These are phyloP conservation scores for Hydra vulgaris DNA, from an alignment of 30 jellyfish, hydroid and myxozoan genomes.

Conservation along the genomic window DNA sequence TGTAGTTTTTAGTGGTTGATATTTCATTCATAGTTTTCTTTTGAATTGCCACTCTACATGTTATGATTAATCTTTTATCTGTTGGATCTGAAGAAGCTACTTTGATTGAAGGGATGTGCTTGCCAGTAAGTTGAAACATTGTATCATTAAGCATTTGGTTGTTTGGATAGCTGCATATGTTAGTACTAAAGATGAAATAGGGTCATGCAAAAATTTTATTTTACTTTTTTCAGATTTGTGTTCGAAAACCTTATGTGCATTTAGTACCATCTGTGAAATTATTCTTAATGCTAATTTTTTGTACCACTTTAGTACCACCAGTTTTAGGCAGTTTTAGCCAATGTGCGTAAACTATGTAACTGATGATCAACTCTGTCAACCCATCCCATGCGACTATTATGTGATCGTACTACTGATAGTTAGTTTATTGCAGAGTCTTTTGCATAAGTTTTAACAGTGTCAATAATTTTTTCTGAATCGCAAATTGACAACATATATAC, in stretches of 20 bases:
- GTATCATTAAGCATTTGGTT: neutral
- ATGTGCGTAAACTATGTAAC: neutral
- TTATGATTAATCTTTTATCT: neutral
- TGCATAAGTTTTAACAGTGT: neutral
- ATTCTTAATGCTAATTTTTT: neutral
- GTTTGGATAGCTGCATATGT: neutral
- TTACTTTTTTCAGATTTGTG: neutral
- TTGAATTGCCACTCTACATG: constrained; percentile 3
- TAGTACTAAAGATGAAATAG: neutral
- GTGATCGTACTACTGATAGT: neutral
- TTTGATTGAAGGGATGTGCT: neutral
- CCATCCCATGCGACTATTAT: neutral
- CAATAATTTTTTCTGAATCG: neutral
- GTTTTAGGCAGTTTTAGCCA: too few species aligned
- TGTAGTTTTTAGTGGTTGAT: neutral
- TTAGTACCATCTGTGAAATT: too few species aligned
- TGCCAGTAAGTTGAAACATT: neutral
- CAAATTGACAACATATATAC: neutral
- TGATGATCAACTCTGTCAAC: constrained; percentile 8
- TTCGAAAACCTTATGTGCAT: neutral
- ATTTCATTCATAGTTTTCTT: neutral
- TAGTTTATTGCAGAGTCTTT: neutral
- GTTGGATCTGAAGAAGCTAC: neutral
- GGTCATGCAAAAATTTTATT: neutral
- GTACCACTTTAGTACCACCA: too few species aligned